Conservation (phyloP, 2,888 invertebrate genomes). For the Nomada lathburiana region DNA sequence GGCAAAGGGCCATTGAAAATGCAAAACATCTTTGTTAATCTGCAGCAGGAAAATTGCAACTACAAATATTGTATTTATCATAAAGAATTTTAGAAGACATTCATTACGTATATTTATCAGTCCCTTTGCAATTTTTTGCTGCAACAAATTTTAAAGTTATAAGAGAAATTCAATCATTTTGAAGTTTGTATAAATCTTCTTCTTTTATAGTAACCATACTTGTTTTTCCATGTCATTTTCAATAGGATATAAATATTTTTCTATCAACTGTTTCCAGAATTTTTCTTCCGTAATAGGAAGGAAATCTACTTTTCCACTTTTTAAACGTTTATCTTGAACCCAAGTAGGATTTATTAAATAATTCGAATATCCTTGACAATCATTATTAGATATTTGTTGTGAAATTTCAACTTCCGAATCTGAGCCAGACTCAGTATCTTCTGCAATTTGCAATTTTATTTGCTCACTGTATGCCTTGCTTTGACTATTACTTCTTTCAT, state of each 20-base stretch:
- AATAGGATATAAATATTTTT: slow-evolving; percentile 91
- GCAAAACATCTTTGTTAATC: slow-evolving; percentile 86
- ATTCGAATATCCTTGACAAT: slow-evolving; percentile 30
- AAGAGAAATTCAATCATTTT: not conserved
- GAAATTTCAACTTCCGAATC: slow-evolving; percentile 55
- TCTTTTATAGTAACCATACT: slow-evolving; percentile 79
- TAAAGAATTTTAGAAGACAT: slow-evolving; percentile 87
- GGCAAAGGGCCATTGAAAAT: slow-evolving; percentile 87
- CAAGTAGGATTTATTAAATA: slow-evolving; percentile 88
- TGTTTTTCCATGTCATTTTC: slow-evolving; percentile 88
- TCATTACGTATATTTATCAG: slow-evolving; percentile 86
- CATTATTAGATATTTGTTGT: slow-evolving; percentile 6
- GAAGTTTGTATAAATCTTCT: not conserved
- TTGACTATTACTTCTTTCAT: slow-evolving; percentile 2
- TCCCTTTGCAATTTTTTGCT: slow-evolving; percentile 84
- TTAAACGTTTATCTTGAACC: slow-evolving; percentile 89
- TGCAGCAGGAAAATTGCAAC: slow-evolving; percentile 88
- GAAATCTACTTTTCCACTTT: slow-evolving; percentile 88
- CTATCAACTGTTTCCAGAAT: slow-evolving; percentile 92
- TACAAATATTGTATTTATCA: slow-evolving; percentile 89
- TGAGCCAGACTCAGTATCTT: not conserved
- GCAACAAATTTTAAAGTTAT: slow-evolving; percentile 40
- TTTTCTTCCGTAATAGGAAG: slow-evolving; percentile 88
- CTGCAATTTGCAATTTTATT: slow-evolving; percentile 7
- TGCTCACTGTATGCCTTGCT: not conserved